Conservation (phyloP, 92 coral and sea anemone genomes). For the Scolanthus callimorphus region DNA sequence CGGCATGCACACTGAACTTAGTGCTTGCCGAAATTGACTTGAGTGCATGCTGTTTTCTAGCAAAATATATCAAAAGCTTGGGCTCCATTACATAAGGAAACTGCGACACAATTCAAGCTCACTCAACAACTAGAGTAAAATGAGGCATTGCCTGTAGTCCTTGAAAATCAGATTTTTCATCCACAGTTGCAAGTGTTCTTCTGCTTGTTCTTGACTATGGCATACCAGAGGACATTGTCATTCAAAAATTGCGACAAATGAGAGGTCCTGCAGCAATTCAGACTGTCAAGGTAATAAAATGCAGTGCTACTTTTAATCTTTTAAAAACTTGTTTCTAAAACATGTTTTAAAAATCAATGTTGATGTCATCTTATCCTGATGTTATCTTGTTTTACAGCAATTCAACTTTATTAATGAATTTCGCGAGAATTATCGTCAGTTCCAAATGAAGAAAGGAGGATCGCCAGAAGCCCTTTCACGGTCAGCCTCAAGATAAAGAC, state of each 20-base stretch:
- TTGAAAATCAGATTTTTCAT: neutral
- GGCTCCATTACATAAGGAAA: no score
- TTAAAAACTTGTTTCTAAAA: no score
- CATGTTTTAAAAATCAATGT: no score
- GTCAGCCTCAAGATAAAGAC: neutral
- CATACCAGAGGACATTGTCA: constrained; percentile 53
- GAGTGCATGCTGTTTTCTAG: no score
- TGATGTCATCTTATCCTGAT: no score
- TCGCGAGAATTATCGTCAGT: constrained; percentile 15
- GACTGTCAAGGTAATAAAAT: constrained; percentile 83
- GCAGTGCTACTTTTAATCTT: no score
- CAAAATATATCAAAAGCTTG: no score
- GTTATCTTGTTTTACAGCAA: constrained; percentile 51
- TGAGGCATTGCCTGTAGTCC: no score
- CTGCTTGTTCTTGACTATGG: constrained; percentile 40
- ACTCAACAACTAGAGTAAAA: no score
- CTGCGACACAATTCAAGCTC: no score
- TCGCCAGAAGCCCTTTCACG: neutral
- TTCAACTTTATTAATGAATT: constrained; percentile 75
- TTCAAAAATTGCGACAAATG: constrained; percentile 54
- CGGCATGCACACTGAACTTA: no score
- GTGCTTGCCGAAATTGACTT: no score
- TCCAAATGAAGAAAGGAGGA: neutral
- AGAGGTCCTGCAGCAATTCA: constrained; percentile 72
- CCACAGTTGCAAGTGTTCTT: constrained; percentile 54